Evolutionary conservation across 92 coral and sea anemone species (phyloP).

Genomic region (Epizoanthus stellaris): DNA sequence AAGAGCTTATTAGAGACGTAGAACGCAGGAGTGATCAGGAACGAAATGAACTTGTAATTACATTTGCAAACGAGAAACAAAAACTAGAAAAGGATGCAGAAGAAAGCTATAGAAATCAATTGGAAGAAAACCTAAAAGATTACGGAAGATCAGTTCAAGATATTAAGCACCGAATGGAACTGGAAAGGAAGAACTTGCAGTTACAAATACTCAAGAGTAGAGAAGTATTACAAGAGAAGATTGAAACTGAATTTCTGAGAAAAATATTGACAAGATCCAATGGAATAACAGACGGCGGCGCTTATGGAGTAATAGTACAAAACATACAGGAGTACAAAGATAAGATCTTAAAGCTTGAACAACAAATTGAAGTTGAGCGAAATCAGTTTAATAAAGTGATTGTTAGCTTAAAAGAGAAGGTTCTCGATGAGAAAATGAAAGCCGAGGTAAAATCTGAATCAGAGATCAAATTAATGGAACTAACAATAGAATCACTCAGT

Average conservation of each 20-base stretch:
- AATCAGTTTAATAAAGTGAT: constrained; percentile 38
- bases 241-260: constrained; percentile 70
- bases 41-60: constrained; percentile 32
- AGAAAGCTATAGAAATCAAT: constrained; percentile 48
- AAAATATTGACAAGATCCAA: constrained; percentile 31
- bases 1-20: constrained; percentile 46
- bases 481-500: constrained; percentile 80
- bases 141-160: constrained; percentile 68
- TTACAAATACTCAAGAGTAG: constrained; percentile 62
- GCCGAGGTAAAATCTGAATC: constrained; percentile 56
- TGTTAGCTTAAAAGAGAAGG: constrained; percentile 50
- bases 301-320: constrained; percentile 60
- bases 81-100: constrained; percentile 43
- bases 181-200: constrained; percentile 63
- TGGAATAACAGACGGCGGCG: constrained; percentile 48
- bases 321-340: constrained; percentile 67
- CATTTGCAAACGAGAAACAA: constrained; percentile 49
- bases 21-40: constrained; percentile 46
- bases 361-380: constrained; percentile 45
- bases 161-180: constrained; percentile 60
- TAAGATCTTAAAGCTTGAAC: constrained; percentile 40
- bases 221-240: constrained; percentile 64
- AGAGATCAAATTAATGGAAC: constrained; percentile 77
- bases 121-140: constrained; percentile 53
- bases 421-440: constrained; percentile 55